Conservation (phyloP, 2,888 invertebrate genomes). For the Phania funesta region DNA sequence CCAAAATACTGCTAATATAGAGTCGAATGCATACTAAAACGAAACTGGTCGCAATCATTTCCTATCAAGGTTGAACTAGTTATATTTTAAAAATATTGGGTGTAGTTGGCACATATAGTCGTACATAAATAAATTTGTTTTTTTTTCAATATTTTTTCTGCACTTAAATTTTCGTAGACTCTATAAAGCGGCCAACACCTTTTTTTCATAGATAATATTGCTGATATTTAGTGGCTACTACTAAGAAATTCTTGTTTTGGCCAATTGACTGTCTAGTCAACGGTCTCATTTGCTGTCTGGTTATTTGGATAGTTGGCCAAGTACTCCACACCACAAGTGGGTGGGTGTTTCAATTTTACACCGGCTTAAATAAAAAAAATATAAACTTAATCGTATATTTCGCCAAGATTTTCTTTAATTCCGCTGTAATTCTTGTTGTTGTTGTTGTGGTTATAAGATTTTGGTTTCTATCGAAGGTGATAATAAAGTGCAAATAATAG, state of each 20-base stretch:
- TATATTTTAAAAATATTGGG: conserved; percentile 62
- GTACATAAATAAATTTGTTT: conserved; percentile 54
- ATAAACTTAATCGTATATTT: conserved; percentile 9
- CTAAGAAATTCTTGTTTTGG: conserved; percentile 50
- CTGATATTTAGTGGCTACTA: conserved; percentile 67
- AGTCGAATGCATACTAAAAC: conserved; percentile 30
- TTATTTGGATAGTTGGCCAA: conserved; percentile 34
- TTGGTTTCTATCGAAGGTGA: conserved; percentile 79
- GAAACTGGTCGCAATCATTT: conserved; percentile 51
- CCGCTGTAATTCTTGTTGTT: conserved; percentile 40
- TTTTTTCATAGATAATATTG: conserved; percentile 64
- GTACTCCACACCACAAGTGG: conserved; percentile 41
- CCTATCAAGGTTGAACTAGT: conserved; percentile 70
- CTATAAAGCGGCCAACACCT: conserved; percentile 63
- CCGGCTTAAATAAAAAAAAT: conserved; percentile 39
- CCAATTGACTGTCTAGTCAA: conserved; percentile 14
- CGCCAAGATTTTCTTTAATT: conserved; percentile 38
- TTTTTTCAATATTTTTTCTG: conserved; percentile 5
- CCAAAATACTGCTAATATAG: conserved; percentile 3
- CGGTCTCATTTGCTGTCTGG: conserved; percentile 38
- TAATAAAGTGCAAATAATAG: conserved; percentile 81
- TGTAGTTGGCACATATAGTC: conserved; percentile 67
- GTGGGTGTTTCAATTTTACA: conserved; percentile 66
- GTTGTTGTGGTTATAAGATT: conserved; percentile 47
- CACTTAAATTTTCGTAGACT: conserved; percentile 35